phyloP scores from a whole-genome alignment of 2,797 vertebrate species.

The Urophycis tenuis region DNA sequence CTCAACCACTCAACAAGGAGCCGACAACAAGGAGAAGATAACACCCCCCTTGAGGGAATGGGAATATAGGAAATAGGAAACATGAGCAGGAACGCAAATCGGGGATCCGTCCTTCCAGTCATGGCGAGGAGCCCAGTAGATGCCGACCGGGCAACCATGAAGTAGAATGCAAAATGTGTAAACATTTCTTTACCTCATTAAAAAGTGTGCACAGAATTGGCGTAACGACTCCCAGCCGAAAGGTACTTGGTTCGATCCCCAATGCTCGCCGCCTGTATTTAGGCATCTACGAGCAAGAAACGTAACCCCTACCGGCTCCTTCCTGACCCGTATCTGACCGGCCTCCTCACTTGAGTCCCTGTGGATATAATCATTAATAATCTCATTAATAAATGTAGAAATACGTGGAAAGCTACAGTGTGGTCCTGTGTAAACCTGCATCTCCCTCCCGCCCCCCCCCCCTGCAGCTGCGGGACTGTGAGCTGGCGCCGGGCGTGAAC shows the following conservation, averaged over 20 bases:
- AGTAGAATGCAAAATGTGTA: neutral
- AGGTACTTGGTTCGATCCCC: neutral
- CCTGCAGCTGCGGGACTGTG: slow-evolving; percentile 82
- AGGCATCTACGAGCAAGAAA: neutral
- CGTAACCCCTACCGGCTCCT: neutral
- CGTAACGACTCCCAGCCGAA: neutral
- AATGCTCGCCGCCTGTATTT: neutral
- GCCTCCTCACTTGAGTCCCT: neutral
- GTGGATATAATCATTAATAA: neutral
- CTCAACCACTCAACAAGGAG: neutral
- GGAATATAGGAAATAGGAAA: too few relatives aligned
- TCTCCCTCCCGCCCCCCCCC: neutral
- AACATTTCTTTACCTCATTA: neutral
- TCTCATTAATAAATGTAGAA: neutral
- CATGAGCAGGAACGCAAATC: too few relatives aligned
- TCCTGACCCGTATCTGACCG: neutral
- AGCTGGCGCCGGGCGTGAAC: slow-evolving; percentile 87
- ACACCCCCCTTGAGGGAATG: neutral
- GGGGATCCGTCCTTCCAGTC: neutral
- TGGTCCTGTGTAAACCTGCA: neutral
- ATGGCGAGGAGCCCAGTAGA: neutral
- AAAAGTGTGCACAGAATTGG: neutral
- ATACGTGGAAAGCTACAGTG: neutral
- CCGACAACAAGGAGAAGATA: neutral
- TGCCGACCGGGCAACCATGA: neutral